These are phyloP conservation scores for Tachysurus vachellii DNA, from an alignment of 2,113 vertebrate genomes.

Conservation along the genomic window DNA sequence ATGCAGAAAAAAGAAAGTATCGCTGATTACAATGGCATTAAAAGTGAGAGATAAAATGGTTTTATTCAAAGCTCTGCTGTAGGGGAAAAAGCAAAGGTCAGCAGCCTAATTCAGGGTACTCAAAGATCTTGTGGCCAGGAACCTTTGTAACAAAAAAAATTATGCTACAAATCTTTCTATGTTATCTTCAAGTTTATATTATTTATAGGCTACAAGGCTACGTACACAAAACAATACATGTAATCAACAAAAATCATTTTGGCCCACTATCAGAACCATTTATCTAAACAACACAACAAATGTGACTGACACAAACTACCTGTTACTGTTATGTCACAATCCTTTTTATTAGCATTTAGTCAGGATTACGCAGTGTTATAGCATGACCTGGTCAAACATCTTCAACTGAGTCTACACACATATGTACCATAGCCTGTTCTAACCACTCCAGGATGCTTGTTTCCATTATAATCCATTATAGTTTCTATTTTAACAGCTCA, in stretches of 20 bases:
- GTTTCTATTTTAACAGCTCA: not conserved
- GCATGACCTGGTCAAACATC: not conserved
- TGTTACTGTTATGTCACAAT: conserved; percentile 8
- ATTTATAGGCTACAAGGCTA: not conserved
- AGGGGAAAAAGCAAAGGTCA: not conserved
- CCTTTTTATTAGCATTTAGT: not conserved
- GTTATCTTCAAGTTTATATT: not conserved
- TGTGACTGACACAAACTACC: not conserved
- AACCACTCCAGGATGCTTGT: not conserved
- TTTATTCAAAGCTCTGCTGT: not conserved
- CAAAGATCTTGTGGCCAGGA: not conserved
- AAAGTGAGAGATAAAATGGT: not conserved
- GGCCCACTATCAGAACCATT: not conserved
- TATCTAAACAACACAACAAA: not conserved
- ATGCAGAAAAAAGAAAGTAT: not conserved
- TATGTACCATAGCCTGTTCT: not conserved
- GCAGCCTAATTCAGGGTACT: not conserved
- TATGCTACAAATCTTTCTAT: not conserved
- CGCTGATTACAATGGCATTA: not conserved
- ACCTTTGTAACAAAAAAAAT: not conserved
- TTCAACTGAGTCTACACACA: not conserved
- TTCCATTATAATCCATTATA: not conserved
- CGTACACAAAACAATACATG: not conserved
- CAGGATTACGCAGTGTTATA: not conserved
- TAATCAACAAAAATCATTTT: not conserved